Conservation (phyloP, 2,113 vertebrate species). For the Oncorhynchus kisutch region DNA sequence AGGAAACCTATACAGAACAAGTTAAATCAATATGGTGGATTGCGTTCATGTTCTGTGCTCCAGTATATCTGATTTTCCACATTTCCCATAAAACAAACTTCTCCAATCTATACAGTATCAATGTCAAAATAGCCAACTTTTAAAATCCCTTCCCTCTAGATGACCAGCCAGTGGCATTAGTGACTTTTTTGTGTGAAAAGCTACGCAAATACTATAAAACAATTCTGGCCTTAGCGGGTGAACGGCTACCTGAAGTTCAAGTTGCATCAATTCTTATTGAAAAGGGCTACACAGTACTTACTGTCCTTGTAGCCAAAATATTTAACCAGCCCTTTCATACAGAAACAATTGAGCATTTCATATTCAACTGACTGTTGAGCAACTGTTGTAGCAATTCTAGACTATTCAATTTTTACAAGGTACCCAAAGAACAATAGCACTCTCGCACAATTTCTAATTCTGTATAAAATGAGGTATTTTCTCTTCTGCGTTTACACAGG, state of each 20-base stretch:
- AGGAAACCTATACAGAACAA: neutral
- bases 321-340: slow-evolving; percentile 52
- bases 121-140: neutral
- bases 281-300: slow-evolving; percentile 16
- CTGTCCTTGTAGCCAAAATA: slow-evolving; percentile 42
- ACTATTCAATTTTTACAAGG: slow-evolving; percentile 39
- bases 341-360: slow-evolving; percentile 24
- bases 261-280: slow-evolving; percentile 53
- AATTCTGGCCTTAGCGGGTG: slow-evolving; percentile 12
- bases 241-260: slow-evolving; percentile 42
- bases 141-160: neutral
- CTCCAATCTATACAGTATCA: neutral
- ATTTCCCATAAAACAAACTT: neutral
- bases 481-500: slow-evolving; percentile 32
- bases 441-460: slow-evolving; percentile 57
- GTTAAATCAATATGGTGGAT: neutral
- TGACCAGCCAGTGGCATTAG: slow-evolving; percentile 6
- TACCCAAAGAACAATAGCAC: slow-evolving; percentile 58
- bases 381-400: slow-evolving; percentile 25
- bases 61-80: neutral
- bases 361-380: slow-evolving; percentile 38
- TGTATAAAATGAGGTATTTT: slow-evolving; percentile 80
- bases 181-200: slow-evolving; percentile 14
- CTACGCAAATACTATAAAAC: slow-evolving; percentile 18
- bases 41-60: neutral